Evolutionary conservation across 2,797 vertebrate species (phyloP).

Genomic region (Anomalospiza imberbis): DNA sequence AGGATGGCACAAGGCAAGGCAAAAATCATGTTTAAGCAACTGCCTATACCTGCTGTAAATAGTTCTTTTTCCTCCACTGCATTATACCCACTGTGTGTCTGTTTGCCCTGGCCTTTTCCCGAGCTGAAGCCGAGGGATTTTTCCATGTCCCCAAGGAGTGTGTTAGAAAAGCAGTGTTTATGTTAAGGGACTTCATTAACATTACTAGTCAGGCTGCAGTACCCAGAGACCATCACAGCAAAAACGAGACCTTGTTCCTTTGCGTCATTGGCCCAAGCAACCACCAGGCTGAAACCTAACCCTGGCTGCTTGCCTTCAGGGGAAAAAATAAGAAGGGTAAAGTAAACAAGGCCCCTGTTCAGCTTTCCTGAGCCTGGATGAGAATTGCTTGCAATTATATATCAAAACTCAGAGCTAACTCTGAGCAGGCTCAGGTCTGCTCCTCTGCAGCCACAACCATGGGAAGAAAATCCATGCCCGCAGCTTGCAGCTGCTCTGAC

Average conservation of each 20-base stretch:
- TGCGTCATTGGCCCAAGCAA: constrained; percentile 20
- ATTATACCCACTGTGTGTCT: neutral
- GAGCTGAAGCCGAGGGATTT: neutral
- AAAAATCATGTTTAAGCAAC: neutral
- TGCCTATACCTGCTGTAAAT: neutral
- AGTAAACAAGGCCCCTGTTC: constrained; percentile 40
- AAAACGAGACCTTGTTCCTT: constrained; percentile 12
- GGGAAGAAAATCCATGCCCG: neutral
- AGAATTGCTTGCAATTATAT: constrained; percentile 42
- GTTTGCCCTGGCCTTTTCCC: neutral
- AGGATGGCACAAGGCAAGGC: neutral
- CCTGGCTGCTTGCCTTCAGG: constrained; percentile 6
- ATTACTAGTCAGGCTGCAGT: neutral
- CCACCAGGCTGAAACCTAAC: constrained; percentile 26
- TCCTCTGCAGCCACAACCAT: neutral
- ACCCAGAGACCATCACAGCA: neutral
- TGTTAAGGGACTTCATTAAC: constrained; percentile 37
- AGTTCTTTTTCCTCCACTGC: neutral
- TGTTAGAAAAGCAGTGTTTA: constrained; percentile 40
- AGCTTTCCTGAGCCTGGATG: constrained; percentile 15
- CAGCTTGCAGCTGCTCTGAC: neutral
- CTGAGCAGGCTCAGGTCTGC: neutral
- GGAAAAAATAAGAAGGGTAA: constrained; percentile 10
- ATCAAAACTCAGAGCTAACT: constrained; percentile 20
- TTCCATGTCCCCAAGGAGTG: constrained; percentile 21